These are phyloP conservation scores for Drosophila seguyi DNA, from an alignment of 1,140 invertebrate genomes.

Conservation along the genomic window DNA sequence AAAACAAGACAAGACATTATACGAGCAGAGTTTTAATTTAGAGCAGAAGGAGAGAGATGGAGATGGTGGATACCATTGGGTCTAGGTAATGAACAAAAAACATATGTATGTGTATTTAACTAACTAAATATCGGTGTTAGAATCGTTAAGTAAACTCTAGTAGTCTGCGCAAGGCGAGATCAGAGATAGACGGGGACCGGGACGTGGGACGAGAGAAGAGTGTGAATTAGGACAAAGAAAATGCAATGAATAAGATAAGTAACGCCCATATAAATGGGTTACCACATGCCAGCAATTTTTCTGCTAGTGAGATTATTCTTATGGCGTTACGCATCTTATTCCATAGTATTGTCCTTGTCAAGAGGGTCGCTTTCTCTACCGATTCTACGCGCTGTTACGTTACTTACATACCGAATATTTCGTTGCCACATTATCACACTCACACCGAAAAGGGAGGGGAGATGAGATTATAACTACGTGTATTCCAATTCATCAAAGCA, in stretches of 20 bases:
- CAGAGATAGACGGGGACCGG: not conserved
- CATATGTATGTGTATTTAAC: slow-evolving; percentile 61
- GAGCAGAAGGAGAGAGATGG: slow-evolving; percentile 37
- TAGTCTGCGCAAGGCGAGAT: slow-evolving; percentile 33
- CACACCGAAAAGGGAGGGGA: slow-evolving; percentile 20
- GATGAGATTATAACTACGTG: slow-evolving; percentile 72
- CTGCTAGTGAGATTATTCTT: not conserved
- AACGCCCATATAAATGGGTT: not conserved
- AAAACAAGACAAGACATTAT: slow-evolving; percentile 53
- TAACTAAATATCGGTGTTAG: slow-evolving; percentile 77
- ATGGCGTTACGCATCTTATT: not conserved
- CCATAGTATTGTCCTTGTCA: not conserved
- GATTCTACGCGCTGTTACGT: slow-evolving; percentile 29
- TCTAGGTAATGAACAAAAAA: slow-evolving; percentile 36
- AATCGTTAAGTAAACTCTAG: slow-evolving; percentile 61
- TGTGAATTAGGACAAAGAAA: not conserved
- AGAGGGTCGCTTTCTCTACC: slow-evolving; percentile 8
- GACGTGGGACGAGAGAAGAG: not conserved
- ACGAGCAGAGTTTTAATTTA: slow-evolving; percentile 71
- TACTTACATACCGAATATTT: slow-evolving; percentile 41
- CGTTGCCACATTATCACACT: slow-evolving; percentile 61
- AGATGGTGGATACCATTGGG: slow-evolving; percentile 40
- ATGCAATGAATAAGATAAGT: not conserved
- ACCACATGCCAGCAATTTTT: not conserved
- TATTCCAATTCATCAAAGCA: slow-evolving; percentile 83